Percentiles rank a stretch among this genome's conserved stretches.
phyloP scores from a whole-genome alignment of 2,797 vertebrate genomes.

The Sebastolobus altivelis region DNA sequence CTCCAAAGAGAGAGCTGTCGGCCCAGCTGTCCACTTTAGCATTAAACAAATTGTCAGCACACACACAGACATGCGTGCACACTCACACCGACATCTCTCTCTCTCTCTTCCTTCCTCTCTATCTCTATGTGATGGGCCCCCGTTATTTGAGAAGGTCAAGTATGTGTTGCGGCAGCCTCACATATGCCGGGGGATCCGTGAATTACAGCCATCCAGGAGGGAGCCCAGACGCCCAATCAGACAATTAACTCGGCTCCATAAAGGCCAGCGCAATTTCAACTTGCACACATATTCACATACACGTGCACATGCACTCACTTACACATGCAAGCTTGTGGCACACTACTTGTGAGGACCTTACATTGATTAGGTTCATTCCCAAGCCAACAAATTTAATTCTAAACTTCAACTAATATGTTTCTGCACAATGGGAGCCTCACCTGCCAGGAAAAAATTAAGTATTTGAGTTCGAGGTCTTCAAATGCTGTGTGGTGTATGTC shows the following conservation, averaged over 20 bases:
- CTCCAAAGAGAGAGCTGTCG: conserved; percentile 72
- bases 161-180: conserved; percentile 65
- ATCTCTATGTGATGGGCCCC: conserved; percentile 15
- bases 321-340: background rate
- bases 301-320: background rate
- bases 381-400: conserved; percentile 26
- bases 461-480: background rate
- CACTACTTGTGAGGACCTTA: conserved; percentile 34
- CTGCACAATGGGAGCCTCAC: background rate
- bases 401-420: conserved; percentile 6
- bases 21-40: conserved; percentile 80
- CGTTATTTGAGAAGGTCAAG: conserved; percentile 78
- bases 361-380: conserved; percentile 56
- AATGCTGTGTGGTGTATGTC: conserved; percentile 2
- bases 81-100: conserved; percentile 30
- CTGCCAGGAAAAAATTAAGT: background rate
- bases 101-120: conserved; percentile 31
- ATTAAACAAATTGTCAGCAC: conserved; percentile 76
- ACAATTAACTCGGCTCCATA: conserved; percentile 72
- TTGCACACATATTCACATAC: conserved; percentile 24
- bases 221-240: conserved; percentile 71
- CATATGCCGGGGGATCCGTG: conserved; percentile 68
- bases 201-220: conserved; percentile 75
- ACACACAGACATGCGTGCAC: conserved; percentile 5
- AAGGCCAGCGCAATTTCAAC: conserved; percentile 76